Base-by-base conservation (phyloP, 2,113 vertebrate species). In the Stegastes partitus region DNA sequence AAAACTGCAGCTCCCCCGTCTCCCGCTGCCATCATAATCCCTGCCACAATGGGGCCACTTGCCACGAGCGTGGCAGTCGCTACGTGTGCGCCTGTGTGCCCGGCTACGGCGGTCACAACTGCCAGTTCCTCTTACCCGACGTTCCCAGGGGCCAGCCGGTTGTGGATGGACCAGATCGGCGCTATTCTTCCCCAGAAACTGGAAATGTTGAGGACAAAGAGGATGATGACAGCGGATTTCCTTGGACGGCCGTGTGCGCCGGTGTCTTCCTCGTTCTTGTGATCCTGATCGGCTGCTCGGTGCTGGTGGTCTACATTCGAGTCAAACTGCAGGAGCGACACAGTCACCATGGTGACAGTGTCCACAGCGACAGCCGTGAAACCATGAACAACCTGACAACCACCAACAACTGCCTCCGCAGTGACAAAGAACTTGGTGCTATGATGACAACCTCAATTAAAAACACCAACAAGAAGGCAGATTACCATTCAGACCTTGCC, bases 381-480 rank as follows among this genome's bases (percentile, higher is more conserved):
- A 99, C 98, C 77, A 99, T 99, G 98, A 99, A 99, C 93, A 99
- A 99, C 92, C 90, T 99, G 86, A 92, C 90, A 0, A 93, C 92
- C 34, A 95, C 97, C 16, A 97, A 94, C 90, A 98, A 95, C 84
- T 96, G 96, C 88, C 97, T 96, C 61, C 96, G 97, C 0, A 96
- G 95, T 0, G 97, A 99, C 86, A 99, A 99, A 89, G 98, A 97
- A 90, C 89, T 97, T 77, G 94, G 95, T 0, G 88, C 97, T 49
- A 94, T 97, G 81, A 96, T 97, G 82, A 90, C 97, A 53, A 94
- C 96, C 0, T 97, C 97, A 81, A 93, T 99, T 81, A 99, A 99
- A 94, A 99, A 99, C 93, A 99, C 96, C 26, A 99, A 99, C 88
- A 98, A 99, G 93, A 99, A 99, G 91, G 96, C 92, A 26, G 98